Base-by-base conservation (phyloP, 1,140 invertebrate genomes). In the Aphaenogaster floridana region DNA sequence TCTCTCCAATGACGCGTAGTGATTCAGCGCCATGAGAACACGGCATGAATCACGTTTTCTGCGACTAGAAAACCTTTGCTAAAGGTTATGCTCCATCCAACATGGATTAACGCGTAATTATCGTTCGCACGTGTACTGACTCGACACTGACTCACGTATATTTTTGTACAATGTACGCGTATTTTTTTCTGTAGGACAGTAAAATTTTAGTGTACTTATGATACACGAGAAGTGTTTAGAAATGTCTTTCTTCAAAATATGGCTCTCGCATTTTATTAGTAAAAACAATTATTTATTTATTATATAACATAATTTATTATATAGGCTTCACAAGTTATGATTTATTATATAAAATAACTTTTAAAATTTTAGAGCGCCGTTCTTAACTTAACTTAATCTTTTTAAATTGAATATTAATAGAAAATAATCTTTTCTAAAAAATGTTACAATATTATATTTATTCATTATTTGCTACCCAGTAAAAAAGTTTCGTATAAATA, bases 1-100 rank as follows among this genome's bases (percentile, higher is more conserved):
- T 72, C 34, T 61, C 21, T 78, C 74, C 74, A 78, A 34, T 78
- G 74, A 78, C 74, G 74, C 57, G 39, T 61, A 63, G 28, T 78
- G 74, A 78, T 78, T 78, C 74, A 78, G 39, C 39, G 15, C 4
- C 21, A 21, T 61, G 74, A 78, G 39, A 34, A 54, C 71, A n/a
- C 17, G 8, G 21, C 5, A 8, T 78, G 57, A 78, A 45, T 78
- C 74, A 78, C 8, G 57, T 52, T 68, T 78, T 78, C 57, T 45
- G 3, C n/a, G 39, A 61, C 48, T 11, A 36, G 39, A 78, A 78
- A 76, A 54, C 50, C 69, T 77, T 77, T 54, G 17, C 5, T 78
- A 63, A 78, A 78, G 74, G 39, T 42, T 17, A 61, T 42, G 39
- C 15, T 45, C 3, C 61, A 61, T 42, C n/a, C 34, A 52, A 54